Evolutionary conservation across 2,797 vertebrate genomes (phyloP), one percentile per base, ranked within the genome.

Genomic region (Melanotaenia pygmaea): DNA sequence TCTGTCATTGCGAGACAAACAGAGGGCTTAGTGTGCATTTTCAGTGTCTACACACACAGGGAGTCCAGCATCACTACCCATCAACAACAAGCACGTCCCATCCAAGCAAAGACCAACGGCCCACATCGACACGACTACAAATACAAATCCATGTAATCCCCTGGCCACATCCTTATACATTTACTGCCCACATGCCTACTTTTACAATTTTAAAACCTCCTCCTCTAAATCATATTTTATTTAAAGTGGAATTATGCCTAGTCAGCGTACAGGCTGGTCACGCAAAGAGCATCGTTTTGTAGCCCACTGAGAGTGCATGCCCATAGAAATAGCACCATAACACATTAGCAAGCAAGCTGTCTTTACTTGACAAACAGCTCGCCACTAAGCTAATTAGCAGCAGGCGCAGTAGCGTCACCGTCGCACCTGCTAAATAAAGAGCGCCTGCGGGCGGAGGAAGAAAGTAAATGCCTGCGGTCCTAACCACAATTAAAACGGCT

Each of bases 71-170:
- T 89, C 85, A 82, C 80, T 72, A 67, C 78, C 53, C 63, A 70
- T 76, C 80, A 88, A 77, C 76, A 89, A 87, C 84, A 87, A 80
- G 83, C 91, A 79, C 77, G 82, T 91, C 85, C 89, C 87, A 80
- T 81, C 71, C 75, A 30, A 75, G 76, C 58, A 58, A 34, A 75
- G 35, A 70, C 32, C 66, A 65, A 43, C 59, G 30, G 58, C 64
- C 74, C 77, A 68, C 67, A 38, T 30, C 56, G 34, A 64, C 68
- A 61, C 68, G 60, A 75, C 59, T 59, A 18, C 10, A 68, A 28
- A 73, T 11, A 24, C 22, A 30, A n/a, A 28, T 9, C 60, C 28
- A 35, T 20, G 1, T 26, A 59, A 70, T 65, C 37, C 20, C 20
- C n/a, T 24, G 3, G 62, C 38, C 74, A 74, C 51, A 50, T 63